A percentile compares a stretch with the other conserved stretches of the same genome.
Conservation (phyloP, 1,140 invertebrate species). For the Neodiprion fabricii region DNA sequence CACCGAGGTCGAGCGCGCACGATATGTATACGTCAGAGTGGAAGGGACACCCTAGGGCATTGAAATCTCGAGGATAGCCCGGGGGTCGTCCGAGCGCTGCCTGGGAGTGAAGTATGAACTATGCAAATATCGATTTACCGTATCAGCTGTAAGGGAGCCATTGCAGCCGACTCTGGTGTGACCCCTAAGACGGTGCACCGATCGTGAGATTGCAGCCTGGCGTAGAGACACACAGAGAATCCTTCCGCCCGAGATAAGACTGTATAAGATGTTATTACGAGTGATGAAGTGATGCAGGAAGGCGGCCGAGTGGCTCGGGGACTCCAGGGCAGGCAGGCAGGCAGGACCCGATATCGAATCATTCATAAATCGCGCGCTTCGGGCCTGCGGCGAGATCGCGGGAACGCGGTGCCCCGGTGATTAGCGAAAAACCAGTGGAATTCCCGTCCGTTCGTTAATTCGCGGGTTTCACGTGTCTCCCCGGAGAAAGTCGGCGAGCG, state of each 20-base stretch:
- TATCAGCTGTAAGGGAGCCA: not conserved
- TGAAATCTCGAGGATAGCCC: not conserved
- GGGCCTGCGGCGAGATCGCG: not conserved
- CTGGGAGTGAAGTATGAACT: not conserved
- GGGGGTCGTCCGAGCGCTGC: not conserved
- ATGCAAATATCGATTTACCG: conserved; percentile 3
- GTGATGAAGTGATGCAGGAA: conserved; percentile 34
- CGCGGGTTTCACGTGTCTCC: too few relatives aligned
- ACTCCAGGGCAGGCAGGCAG: conserved; percentile 15
- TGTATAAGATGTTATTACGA: conserved; percentile 42
- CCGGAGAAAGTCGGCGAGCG: too few relatives aligned
- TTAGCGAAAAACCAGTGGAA: not conserved
- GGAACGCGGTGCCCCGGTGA: not conserved
- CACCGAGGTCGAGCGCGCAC: too few relatives aligned
- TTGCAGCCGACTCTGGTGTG: not conserved
- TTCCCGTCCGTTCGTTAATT: too few relatives aligned
- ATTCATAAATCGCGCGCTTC: conserved; percentile 28
- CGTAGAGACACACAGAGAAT: conserved; percentile 14
- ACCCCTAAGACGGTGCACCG: not conserved
- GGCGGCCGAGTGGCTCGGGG: not conserved
- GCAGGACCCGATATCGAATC: conserved; percentile 27
- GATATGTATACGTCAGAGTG: too few relatives aligned
- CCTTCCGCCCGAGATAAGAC: conserved; percentile 27
- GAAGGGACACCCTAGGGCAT: too few relatives aligned
- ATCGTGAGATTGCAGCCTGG: not conserved